phyloP scores from a whole-genome alignment of 2,888 invertebrate species.

The Perizoma flavofasciatum region DNA sequence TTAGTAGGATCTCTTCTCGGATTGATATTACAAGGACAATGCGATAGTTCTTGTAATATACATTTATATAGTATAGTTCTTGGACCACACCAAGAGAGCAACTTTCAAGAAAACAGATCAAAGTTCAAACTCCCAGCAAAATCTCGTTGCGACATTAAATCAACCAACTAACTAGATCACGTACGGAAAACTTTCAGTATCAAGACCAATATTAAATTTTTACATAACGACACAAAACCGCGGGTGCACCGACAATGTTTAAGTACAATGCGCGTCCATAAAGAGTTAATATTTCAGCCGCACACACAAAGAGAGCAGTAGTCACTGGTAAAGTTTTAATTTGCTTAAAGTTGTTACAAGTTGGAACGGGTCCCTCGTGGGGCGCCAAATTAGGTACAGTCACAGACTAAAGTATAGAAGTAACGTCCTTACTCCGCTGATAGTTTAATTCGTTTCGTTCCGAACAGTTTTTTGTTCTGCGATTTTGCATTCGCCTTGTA shows the following conservation, averaged over 20 bases:
- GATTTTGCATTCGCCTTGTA: slow-evolving; percentile 56
- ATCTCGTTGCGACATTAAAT: slow-evolving; percentile 49
- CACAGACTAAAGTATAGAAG: slow-evolving; percentile 54
- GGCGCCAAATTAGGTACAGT: slow-evolving; percentile 79
- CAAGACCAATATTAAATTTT: slow-evolving; percentile 70
- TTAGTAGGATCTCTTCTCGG: no score
- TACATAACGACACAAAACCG: slow-evolving; percentile 66
- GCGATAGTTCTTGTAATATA: no score
- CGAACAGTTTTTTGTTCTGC: slow-evolving; percentile 54
- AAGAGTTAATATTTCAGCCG: slow-evolving; percentile 82
- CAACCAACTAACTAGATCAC: slow-evolving; percentile 56
- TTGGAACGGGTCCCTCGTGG: slow-evolving; percentile 79
- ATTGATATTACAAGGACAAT: no score
- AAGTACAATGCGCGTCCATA: slow-evolving; percentile 75
- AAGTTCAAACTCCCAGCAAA: slow-evolving; percentile 25
- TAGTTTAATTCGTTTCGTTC: slow-evolving; percentile 76
- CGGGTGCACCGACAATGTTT: slow-evolving; percentile 49
- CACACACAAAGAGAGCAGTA: slow-evolving; percentile 77
- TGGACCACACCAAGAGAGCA: not conserved
- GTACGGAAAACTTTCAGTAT: slow-evolving; percentile 59
- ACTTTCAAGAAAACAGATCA: slow-evolving; percentile 9
- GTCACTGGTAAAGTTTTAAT: slow-evolving; percentile 80
- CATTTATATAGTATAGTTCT: no score
- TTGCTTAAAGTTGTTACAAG: slow-evolving; percentile 82
- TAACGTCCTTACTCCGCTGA: slow-evolving; percentile 65